Base-by-base conservation (phyloP, 2,797 vertebrate species). In the Dendrocincla fuliginosa region DNA sequence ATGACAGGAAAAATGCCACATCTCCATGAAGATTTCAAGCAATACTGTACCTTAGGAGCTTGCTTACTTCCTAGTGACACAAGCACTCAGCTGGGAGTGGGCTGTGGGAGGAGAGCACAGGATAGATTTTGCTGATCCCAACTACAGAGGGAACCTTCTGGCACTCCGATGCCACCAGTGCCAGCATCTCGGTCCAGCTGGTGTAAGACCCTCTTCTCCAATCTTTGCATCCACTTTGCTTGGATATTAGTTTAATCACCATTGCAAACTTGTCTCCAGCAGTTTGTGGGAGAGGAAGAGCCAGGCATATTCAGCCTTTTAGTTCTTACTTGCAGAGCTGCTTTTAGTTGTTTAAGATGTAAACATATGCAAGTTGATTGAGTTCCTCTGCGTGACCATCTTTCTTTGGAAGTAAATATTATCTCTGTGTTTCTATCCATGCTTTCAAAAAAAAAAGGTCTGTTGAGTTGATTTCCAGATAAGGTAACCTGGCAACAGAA, bases 131-230 rank as follows among this genome's bases (percentile, higher is more conserved):
- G 32, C 17, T 76, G 35, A 69, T 9, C 13, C 14, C 56, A 80
- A 22, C 35, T 77, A 23, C 14, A 35, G 20, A 57, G 22, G 30
- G 30, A 44, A 47, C 5, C 2, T 61, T 70, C 33, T 63, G 28
- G 11, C 24, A 23, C 6, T 70, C 10, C 0, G 0, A 1, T 23
- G 11, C 7, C n/a, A 30, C 10, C 18, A 69, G 17, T 35, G 14
- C 24, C 28, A 18, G 6, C 15, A 49, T 84, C 18, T 5, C 5
- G 8, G 52, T 67, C 41, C 42, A 23, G 49, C 46, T 75, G 16
- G 16, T 84, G 20, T 41, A 8, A 71, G 23, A 16, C 33, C 41
- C 12, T 69, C 46, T 80, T 61, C 44, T 57, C 60, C 83, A 83
- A 39, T 30, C 14, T 87, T 78, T 91, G 18, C 14, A 30, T 65